Evolutionary conservation across 2,888 invertebrate genomes (phyloP).

Genomic region (Creontiades dilutus): DNA sequence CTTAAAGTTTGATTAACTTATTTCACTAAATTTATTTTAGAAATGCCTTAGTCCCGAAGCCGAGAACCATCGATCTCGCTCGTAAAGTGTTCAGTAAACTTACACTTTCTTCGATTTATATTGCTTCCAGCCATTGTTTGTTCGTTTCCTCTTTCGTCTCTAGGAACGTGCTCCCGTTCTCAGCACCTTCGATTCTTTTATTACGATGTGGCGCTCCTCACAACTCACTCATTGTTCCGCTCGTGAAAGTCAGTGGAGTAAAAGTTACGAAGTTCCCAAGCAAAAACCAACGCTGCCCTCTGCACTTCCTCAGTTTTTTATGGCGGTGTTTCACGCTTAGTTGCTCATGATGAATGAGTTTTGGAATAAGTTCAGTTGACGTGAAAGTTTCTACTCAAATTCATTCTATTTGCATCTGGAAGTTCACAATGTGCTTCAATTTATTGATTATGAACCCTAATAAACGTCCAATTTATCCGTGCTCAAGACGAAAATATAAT

Average conservation of each 20-base stretch:
- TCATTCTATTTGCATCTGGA: no score
- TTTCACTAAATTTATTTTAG: no score
- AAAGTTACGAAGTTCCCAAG: not conserved
- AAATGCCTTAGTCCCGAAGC: no score
- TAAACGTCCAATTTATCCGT: no score
- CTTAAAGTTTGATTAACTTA: no score
- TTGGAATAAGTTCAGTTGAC: not conserved
- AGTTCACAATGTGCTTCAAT: no score
- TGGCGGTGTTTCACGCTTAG: no score
- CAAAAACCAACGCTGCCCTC: not conserved
- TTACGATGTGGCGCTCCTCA: not conserved
- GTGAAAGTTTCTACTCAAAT: not conserved
- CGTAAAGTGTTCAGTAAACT: not conserved
- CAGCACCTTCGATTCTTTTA: not conserved
- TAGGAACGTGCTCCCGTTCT: not conserved
- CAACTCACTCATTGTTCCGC: not conserved
- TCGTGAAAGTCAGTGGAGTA: slow-evolving; percentile 27
- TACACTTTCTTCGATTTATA: not conserved
- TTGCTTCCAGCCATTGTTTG: not conserved
- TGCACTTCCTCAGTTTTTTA: slow-evolving; percentile 6
- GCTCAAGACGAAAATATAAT: no score
- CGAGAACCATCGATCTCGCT: not conserved
- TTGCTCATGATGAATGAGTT: not conserved
- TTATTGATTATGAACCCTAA: no score
- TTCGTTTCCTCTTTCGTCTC: not conserved